These are phyloP conservation scores for Glaucidium brasilianum DNA, from an alignment of 2,113 vertebrate genomes.

Conservation along the genomic window DNA sequence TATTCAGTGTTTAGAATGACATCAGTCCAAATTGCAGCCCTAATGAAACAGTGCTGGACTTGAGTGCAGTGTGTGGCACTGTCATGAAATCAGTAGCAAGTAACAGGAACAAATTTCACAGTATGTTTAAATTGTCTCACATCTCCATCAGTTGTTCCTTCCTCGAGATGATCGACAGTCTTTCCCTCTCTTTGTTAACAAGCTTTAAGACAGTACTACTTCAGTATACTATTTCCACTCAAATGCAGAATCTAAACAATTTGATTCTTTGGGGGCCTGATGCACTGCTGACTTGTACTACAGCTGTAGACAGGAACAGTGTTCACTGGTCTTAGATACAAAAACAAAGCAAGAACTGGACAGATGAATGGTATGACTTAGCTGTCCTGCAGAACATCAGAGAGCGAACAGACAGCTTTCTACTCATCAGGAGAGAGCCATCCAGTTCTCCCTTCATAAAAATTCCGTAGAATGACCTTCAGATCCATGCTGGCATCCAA, in stretches of 20 bases:
- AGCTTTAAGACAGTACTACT: background rate
- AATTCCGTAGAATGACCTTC: background rate
- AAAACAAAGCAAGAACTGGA: background rate
- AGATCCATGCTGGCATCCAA: background rate
- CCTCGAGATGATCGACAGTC: background rate
- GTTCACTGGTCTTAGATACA: background rate
- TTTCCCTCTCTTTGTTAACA: background rate
- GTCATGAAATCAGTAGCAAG: background rate
- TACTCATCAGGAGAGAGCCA: background rate
- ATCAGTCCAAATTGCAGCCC: background rate
- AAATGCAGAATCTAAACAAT: background rate
- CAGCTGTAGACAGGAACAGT: background rate
- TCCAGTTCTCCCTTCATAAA: background rate
- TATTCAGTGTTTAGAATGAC: background rate
- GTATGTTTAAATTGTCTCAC: background rate
- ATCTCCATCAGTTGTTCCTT: background rate
- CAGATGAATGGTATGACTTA: background rate
- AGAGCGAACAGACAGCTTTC: background rate
- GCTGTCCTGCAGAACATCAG: background rate
- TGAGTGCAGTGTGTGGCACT: background rate
- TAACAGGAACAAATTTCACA: background rate
- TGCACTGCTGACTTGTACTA: background rate
- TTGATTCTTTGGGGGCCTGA: background rate
- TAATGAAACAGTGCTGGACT: background rate
- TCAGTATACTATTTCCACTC: background rate